Percentiles rank a stretch among this genome's conserved stretches.
Evolutionary conservation across 2,797 vertebrate species (phyloP).

Genomic region (Parambassis ranga): DNA sequence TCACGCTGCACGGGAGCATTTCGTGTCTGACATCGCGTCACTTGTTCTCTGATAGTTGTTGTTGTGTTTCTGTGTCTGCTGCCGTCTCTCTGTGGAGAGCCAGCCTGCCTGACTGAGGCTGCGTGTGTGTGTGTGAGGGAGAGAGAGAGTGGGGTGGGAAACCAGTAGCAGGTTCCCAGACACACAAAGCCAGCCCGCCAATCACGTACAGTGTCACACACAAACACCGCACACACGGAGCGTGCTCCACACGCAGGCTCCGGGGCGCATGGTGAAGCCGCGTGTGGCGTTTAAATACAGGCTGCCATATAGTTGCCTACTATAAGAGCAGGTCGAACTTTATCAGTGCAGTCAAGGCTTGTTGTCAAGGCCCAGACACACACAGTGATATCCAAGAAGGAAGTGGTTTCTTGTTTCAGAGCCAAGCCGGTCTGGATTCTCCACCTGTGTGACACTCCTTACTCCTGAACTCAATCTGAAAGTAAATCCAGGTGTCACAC

Average conservation of each 20-base stretch:
- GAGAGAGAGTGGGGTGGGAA: constrained; percentile 15
- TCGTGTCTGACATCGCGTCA: constrained; percentile 40
- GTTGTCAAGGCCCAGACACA: too few species aligned
- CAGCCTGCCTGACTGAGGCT: constrained; percentile 29
- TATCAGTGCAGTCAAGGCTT: too few species aligned
- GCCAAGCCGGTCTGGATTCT: too few species aligned
- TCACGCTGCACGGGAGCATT: constrained; percentile 43
- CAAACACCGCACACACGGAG: constrained; percentile 10
- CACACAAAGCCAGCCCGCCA: constrained; percentile 39
- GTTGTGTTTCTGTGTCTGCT: constrained; percentile 7
- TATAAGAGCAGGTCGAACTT: too few species aligned
- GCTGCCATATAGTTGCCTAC: too few species aligned
- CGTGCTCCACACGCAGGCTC: not conserved
- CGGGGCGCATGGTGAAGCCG: too few species aligned
- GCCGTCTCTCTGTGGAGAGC: not conserved
- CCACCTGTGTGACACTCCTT: too few species aligned
- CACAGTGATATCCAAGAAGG: too few species aligned
- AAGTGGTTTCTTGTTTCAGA: too few species aligned
- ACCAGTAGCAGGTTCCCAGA: constrained; percentile 72
- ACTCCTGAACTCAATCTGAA: too few species aligned
- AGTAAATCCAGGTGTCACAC: too few species aligned
- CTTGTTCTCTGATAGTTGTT: constrained; percentile 17
- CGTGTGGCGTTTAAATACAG: too few species aligned
- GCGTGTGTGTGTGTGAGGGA: not conserved
- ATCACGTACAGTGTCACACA: constrained; percentile 48